Base-by-base conservation (phyloP, 2,888 invertebrate genomes). In the Apeira syringaria region DNA sequence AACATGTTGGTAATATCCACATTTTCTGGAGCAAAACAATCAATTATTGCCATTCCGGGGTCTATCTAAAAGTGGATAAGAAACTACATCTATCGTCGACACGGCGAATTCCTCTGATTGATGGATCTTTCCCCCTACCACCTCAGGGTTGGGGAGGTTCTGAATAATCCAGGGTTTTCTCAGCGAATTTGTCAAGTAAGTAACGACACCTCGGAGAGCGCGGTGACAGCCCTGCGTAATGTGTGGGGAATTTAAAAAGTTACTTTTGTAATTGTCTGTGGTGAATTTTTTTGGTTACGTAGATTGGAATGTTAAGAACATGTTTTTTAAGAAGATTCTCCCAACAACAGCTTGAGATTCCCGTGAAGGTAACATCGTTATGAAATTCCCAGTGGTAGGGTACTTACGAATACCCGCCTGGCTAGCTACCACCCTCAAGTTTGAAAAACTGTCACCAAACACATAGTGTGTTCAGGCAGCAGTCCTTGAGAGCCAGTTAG, bases 121-220 rank as follows among this genome's bases (percentile, higher is more conserved):
- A 80, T 80, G 68, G 73, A 73, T 68, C 55, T 61, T 47, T 38
- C 34, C 40, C 37, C 30, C 27, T 37, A 59, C 53, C 41, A 25
- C 44, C 37, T 13, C 38, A 18, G 10, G 33, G 34, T 4, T 10
- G 18, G 6, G 33, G 28, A 18, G 29, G 41, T 46, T 48, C 50
- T 54, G 62, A 71, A 71, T 80, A 74, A 74, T 74, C 71, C 70
- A 58, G 53, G 59, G 64, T 51, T 69, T 71, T 71, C 68, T 62
- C 46, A 65, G 64, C 53, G 64, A 69, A 80, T 78, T 76, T 77
- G 80, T 80, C 80, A 73, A 63, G 52, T 48, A 40, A 52, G 59
- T 56, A 67, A 77, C 68, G 75, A 74, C 74, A 74, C 79, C 73
- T 62, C 47, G 0, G 74, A 72, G 75, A 73, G 35, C 27, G 13